A percentile compares a stretch with the other conserved stretches of the same genome.
Conservation (phyloP, 2,888 invertebrate genomes). For the Lacanobia oleracea region DNA sequence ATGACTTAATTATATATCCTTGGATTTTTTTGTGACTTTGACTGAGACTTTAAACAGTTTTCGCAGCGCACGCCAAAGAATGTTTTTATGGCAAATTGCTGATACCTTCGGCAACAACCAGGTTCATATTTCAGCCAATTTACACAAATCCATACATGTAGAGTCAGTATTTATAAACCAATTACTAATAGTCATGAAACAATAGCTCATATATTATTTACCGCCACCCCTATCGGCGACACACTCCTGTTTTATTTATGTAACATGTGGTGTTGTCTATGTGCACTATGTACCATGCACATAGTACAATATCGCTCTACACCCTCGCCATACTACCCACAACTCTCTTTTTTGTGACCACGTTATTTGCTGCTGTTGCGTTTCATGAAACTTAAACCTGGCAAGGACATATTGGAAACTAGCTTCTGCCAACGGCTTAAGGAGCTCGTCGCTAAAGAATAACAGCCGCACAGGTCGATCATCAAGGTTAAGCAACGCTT, state of each 20-base stretch:
- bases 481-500: too few relatives aligned
- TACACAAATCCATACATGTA: neutral
- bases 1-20: too few relatives aligned
- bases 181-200: slow-evolving; percentile 24
- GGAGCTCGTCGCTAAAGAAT: too few relatives aligned
- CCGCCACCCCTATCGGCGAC: slow-evolving; percentile 46
- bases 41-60: too few relatives aligned
- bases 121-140: too few relatives aligned
- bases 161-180: neutral
- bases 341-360: slow-evolving; percentile 29
- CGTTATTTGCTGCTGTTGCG: slow-evolving; percentile 3
- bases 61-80: too few relatives aligned
- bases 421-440: too few relatives aligned
- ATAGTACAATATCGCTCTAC: slow-evolving; percentile 21
- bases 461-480: too few relatives aligned
- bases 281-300: neutral
- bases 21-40: too few relatives aligned
- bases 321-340: slow-evolving; percentile 19
- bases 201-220: slow-evolving; percentile 28
- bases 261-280: slow-evolving; percentile 41
- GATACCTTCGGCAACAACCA: too few relatives aligned
- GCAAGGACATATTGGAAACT: neutral
- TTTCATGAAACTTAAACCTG: slow-evolving; percentile 4
- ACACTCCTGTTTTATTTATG: slow-evolving; percentile 58
- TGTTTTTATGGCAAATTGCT: too few relatives aligned